Base-by-base conservation (phyloP, 2,797 vertebrate species). In the Enteromius fasciolatus region DNA sequence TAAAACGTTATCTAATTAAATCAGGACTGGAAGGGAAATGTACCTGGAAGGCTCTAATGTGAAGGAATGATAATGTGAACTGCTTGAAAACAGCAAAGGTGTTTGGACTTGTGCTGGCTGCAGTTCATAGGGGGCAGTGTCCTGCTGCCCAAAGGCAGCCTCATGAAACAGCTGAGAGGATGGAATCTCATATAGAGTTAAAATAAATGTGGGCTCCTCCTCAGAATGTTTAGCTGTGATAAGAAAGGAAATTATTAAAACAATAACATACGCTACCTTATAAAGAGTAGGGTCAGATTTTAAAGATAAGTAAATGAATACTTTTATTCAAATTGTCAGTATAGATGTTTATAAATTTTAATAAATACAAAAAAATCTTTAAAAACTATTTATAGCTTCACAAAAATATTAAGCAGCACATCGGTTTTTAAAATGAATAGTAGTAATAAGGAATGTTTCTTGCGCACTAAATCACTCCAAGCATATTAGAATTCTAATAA, bases 111-210 rank as follows among this genome's bases (percentile, higher is more conserved):
- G 46, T 46, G 54, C 50, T 28, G 76, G 39, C 25, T 76, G 17
- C 36, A 82, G 73, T 25, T 82, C 69, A 52, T 48, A 63, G 46
- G 68, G 20, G 3, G 4, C 5, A n/a, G 57, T 36, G 6, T 7
- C 59, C 63, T 82, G 59, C 33, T 41, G 75, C 33, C 78, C 76
- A 69, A 14, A 59, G 39, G 64, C 68, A 23, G 68, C 63, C 31
- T 75, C 73, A 5, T 39, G 64, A 4, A 80, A 67, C 1, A 83
- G 6, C 78, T 86, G 63, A 69, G 68, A 76, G 7, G 81, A 67
- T 3, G 87, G 87, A 73, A 89, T 87, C 78, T 86, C 87, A 86
- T 89, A 89, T 12, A 90, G 66, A 17, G 87, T 90, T 52, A 90
- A 86, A 68, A 90, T 86, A 74, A 90, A 87, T 2, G 86, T 88